Evolutionary conservation across 1,140 invertebrate genomes (phyloP), one percentile per base, ranked within the genome.

Genomic region (Piezodorus guildinii): DNA sequence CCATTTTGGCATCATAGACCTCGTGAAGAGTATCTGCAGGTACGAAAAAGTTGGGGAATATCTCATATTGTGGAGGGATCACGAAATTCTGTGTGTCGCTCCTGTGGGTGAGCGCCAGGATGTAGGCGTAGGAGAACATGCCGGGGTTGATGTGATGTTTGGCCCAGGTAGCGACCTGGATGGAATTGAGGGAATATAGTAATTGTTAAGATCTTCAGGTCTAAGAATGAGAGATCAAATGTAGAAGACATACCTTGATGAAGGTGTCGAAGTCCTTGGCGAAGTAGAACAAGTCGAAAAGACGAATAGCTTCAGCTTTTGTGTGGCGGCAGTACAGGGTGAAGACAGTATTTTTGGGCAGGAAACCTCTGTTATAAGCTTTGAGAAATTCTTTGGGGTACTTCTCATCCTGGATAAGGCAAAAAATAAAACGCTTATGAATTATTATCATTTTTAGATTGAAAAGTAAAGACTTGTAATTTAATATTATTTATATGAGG

Each of bases 211-310:
- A 72, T 65, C 4, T 49, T 21, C 1, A 21, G 9, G 6, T 10
- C 12, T 49, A 12, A n/a, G 3, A 49, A n/a, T 49, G 5, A 19
- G 17, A 9, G 19, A 49, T 49, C 12, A n/a, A 49, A 49, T n/a
- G 16, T 49, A 2, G 1, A n/a, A 49, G 46, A 10, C 10, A n/a
- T 21, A 63, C 62, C 51, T 70, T 69, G 65, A 70, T 68, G 66
- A 75, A 73, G 17, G 71, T 70, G 14, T 72, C 69, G 65, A 67
- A 73, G 63, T 72, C 69, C 70, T 86, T 85, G 62, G 85, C 83
- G 68, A 80, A 80, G 73, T 81, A 85, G 69, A 89, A 79, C 63
- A 85, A 69, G 62, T 86, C 80, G 77, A 85, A 87, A 59, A 87
- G 72, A 10, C 76, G 76, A 5, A 78, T 73, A 34, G 81, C 80